Conservation (phyloP, 1,140 invertebrate species). For the Aradophagus sp. region DNA sequence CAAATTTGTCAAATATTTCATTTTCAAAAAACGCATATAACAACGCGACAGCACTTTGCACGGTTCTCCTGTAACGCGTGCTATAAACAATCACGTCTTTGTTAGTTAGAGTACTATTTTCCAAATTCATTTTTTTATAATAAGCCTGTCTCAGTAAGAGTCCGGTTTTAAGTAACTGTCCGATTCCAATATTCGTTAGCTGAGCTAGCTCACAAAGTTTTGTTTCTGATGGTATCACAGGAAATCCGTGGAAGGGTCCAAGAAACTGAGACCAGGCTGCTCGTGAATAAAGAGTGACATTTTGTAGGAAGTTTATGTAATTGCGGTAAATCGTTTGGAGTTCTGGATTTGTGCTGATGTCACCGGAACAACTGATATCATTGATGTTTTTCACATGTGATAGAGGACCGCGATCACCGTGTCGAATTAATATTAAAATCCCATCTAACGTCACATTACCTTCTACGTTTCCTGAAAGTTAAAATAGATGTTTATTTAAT, state of each 20-base stretch:
- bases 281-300: slow-evolving; percentile 67
- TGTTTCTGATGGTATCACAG: slow-evolving; percentile 79
- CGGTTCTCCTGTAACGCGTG: slow-evolving; percentile 89
- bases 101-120: slow-evolving; percentile 68
- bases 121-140: slow-evolving; percentile 76
- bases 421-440: slow-evolving; percentile 86
- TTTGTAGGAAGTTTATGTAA: slow-evolving; percentile 67
- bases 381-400: slow-evolving; percentile 85
- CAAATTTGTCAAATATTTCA: slow-evolving; percentile 73
- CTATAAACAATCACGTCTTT: slow-evolving; percentile 84
- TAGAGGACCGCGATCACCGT: slow-evolving; percentile 91
- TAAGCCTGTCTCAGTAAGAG: slow-evolving; percentile 83
- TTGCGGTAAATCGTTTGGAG: slow-evolving; percentile 63
- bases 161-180: slow-evolving; percentile 87
- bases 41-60: slow-evolving; percentile 89
- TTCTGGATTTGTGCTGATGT: slow-evolving; percentile 73
- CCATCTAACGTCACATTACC: slow-evolving; percentile 84
- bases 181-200: slow-evolving; percentile 79
- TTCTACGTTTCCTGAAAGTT: slow-evolving; percentile 75
- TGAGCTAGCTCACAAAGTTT: slow-evolving; percentile 73
- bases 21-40: slow-evolving; percentile 84
- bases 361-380: slow-evolving; percentile 83
- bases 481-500: too few species aligned
- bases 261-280: slow-evolving; percentile 83
- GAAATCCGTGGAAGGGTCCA: slow-evolving; percentile 88